These are phyloP conservation scores for Albula glossodonta DNA, from an alignment of 2,113 vertebrate genomes.

Conservation along the genomic window DNA sequence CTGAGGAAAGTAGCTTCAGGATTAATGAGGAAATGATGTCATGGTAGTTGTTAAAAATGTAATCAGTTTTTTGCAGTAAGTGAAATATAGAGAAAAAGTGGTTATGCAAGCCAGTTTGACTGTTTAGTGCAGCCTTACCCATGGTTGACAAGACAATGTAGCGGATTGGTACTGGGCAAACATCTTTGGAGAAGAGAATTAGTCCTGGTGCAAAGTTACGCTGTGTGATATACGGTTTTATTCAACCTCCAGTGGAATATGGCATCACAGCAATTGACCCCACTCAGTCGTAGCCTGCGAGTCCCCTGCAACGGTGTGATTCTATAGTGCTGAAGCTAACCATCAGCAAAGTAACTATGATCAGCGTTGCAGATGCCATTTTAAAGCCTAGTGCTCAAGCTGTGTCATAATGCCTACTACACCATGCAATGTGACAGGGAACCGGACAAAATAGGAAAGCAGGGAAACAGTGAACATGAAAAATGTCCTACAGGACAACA, in stretches of 20 bases:
- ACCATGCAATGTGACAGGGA: slow-evolving; percentile 47
- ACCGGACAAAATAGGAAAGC: too few species aligned
- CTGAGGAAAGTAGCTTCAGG: neutral
- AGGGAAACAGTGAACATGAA: neutral
- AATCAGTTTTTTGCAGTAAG: neutral
- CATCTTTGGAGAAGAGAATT: slow-evolving; percentile 16
- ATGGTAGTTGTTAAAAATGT: slow-evolving; percentile 6
- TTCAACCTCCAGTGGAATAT: slow-evolving; percentile 28
- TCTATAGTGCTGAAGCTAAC: slow-evolving; percentile 45
- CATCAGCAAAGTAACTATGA: slow-evolving; percentile 46
- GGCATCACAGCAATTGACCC: slow-evolving; percentile 29
- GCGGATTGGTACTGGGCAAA: slow-evolving; percentile 21
- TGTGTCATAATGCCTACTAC: slow-evolving; percentile 30
- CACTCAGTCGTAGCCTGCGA: slow-evolving; percentile 34
- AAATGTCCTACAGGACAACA: neutral
- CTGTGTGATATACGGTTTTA: slow-evolving; percentile 18
- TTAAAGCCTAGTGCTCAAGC: slow-evolving; percentile 30
- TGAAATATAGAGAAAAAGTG: neutral
- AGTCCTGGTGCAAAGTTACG: neutral
- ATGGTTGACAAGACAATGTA: slow-evolving; percentile 27
- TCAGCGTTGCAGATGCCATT: slow-evolving; percentile 43
- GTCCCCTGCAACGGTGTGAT: slow-evolving; percentile 38
- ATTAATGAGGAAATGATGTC: neutral
- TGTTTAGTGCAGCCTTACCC: slow-evolving; percentile 34
- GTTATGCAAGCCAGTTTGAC: slow-evolving; percentile 16